Evolutionary conservation across 2,113 vertebrate genomes (phyloP).

Genomic region (Ceyx margarethae): DNA sequence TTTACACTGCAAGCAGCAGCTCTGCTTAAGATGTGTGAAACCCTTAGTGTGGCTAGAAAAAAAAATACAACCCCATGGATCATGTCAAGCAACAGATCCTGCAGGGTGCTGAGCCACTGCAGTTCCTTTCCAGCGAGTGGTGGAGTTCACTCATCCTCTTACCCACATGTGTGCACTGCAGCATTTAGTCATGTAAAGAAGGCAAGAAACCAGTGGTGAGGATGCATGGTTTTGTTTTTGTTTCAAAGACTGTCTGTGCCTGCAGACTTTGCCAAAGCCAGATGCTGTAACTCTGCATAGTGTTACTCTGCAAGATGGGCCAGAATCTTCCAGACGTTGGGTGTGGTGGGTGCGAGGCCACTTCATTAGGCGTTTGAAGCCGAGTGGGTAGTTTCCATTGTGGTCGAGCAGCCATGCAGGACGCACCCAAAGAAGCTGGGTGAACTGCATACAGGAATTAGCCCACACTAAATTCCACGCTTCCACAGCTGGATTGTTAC

Average conservation of each 20-base stretch:
- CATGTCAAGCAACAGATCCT: slow-evolving; percentile 16
- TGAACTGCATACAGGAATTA: slow-evolving; percentile 36
- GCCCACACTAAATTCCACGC: slow-evolving; percentile 4
- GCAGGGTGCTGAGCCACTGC: not conserved
- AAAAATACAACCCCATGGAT: not conserved
- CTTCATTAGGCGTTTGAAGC: slow-evolving; percentile 63
- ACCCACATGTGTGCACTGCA: slow-evolving; percentile 20
- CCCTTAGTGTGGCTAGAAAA: not conserved
- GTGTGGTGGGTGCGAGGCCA: slow-evolving; percentile 57
- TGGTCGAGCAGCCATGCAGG: slow-evolving; percentile 54
- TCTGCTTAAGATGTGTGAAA: slow-evolving; percentile 36
- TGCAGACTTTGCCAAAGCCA: slow-evolving; percentile 61
- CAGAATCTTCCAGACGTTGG: slow-evolving; percentile 56
- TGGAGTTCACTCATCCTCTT: not conserved
- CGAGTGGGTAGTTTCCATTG: slow-evolving; percentile 64
- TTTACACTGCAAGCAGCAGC: not conserved
- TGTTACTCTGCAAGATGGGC: slow-evolving; percentile 37
- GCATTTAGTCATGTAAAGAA: slow-evolving; percentile 28
- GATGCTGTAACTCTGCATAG: slow-evolving; percentile 44
- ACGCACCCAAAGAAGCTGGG: slow-evolving; percentile 50
- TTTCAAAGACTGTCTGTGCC: slow-evolving; percentile 47
- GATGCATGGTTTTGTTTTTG: slow-evolving; percentile 54
- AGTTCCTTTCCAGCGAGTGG: not conserved
- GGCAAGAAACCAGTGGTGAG: slow-evolving; percentile 15
- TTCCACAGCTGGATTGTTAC: slow-evolving; percentile 4